Evolutionary conservation across 2,888 invertebrate species (phyloP).

Genomic region (Drosophila merina): DNA sequence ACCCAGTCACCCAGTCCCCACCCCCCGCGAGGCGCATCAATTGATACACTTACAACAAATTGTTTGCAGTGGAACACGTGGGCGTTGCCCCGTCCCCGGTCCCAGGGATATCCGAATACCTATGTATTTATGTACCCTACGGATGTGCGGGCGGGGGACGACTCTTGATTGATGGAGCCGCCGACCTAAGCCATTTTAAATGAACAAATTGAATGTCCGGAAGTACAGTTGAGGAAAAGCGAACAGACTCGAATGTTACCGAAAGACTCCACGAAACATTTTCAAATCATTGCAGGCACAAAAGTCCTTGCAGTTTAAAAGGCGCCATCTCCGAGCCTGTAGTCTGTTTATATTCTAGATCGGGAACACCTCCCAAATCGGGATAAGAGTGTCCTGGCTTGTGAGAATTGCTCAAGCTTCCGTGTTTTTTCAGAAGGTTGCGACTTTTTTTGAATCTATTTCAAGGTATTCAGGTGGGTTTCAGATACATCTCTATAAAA

Average conservation of each 20-base stretch:
- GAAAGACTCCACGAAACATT: not conserved
- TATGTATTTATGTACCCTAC: slow-evolving; percentile 1
- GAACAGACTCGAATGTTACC: slow-evolving; percentile 2
- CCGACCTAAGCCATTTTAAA: slow-evolving; percentile 76
- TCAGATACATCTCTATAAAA: too few species aligned
- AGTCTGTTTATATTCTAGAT: too few species aligned
- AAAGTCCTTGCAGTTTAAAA: too few species aligned
- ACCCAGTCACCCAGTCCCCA: not conserved
- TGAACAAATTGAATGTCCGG: slow-evolving; percentile 74
- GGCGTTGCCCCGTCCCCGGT: slow-evolving; percentile 21
- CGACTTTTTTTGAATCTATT: too few species aligned
- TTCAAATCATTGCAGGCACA: not conserved
- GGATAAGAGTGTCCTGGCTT: too few species aligned
- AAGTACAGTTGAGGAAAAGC: slow-evolving; percentile 4
- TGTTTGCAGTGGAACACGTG: slow-evolving; percentile 70
- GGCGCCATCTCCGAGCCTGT: too few species aligned
- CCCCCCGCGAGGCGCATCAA: slow-evolving; percentile 58
- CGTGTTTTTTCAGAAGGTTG: too few species aligned
- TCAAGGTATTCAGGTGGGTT: too few species aligned
- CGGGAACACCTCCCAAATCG: too few species aligned
- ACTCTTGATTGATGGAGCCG: slow-evolving; percentile 68
- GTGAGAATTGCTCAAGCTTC: too few species aligned
- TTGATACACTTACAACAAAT: slow-evolving; percentile 81
- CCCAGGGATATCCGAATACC: not conserved
- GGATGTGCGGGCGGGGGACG: slow-evolving; percentile 18